Evolutionary conservation across 2,888 invertebrate species (phyloP).

Genomic region (Limnephilus marmoratus): DNA sequence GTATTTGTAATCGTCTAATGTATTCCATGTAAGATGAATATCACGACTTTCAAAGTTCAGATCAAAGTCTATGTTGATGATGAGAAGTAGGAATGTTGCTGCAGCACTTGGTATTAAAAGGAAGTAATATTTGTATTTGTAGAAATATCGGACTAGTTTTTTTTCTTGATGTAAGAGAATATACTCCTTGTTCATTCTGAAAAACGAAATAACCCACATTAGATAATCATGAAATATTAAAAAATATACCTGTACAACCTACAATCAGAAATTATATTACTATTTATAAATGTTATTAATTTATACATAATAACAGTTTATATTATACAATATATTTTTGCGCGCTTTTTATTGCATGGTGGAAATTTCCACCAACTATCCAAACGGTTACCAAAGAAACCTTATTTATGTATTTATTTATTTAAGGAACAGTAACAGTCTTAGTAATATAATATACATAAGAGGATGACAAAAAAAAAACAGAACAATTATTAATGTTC

Average conservation of each 20-base stretch:
- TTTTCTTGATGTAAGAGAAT: slow-evolving; percentile 54
- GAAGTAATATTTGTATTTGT: slow-evolving; percentile 72
- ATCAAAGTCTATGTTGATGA: slow-evolving; percentile 70
- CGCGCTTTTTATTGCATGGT: too few species aligned
- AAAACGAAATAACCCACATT: slow-evolving; percentile 13
- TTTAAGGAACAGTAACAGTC: too few species aligned
- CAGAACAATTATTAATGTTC: too few species aligned
- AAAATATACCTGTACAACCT: not conserved
- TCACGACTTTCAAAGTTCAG: slow-evolving; percentile 70
- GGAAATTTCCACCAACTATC: too few species aligned
- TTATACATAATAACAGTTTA: too few species aligned
- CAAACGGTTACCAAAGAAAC: too few species aligned
- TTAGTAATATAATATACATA: too few species aligned
- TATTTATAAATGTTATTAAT: too few species aligned
- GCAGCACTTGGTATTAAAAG: slow-evolving; percentile 71
- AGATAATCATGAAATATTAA: not conserved
- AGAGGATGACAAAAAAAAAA: too few species aligned
- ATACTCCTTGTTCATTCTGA: slow-evolving; percentile 54
- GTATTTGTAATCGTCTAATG: slow-evolving; percentile 67
- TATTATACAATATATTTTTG: too few species aligned
- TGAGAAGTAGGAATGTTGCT: slow-evolving; percentile 71
- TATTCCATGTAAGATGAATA: slow-evolving; percentile 66
- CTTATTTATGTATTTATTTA: too few species aligned
- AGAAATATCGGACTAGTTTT: slow-evolving; percentile 47
- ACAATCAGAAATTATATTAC: too few species aligned